Percentiles rank a stretch among this genome's conserved stretches.
Conservation (phyloP, 2,113 vertebrate genomes). For the Cryptomyrus ogoouensis region DNA sequence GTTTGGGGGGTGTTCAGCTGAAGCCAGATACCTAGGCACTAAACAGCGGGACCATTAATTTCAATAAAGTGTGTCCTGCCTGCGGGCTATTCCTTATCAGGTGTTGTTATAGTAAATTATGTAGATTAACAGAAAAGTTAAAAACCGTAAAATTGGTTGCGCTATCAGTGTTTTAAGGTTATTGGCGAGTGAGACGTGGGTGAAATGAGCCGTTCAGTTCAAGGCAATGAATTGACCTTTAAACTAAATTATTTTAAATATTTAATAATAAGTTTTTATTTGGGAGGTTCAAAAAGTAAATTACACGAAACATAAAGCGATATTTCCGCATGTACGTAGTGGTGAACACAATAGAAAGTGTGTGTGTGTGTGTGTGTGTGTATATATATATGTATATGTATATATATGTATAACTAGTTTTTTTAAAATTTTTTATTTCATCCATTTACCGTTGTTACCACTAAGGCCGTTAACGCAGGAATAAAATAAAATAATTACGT, state of each 20-base stretch:
- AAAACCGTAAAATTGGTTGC: background rate
- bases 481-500: background rate
- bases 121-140: background rate
- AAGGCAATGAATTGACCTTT: background rate
- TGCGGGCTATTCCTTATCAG: background rate
- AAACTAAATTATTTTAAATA: background rate
- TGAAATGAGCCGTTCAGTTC: background rate
- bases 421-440: background rate
- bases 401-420: background rate
- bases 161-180: background rate
- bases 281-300: background rate
- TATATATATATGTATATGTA: background rate
- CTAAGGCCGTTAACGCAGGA: background rate
- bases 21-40: background rate
- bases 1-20: background rate
- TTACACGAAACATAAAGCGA: background rate
- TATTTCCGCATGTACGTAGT: background rate
- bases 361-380: background rate
- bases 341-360: background rate
- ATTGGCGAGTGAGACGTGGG: background rate
- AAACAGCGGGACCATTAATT: background rate
- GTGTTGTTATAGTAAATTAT: background rate
- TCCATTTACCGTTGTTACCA: background rate
- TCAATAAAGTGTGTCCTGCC: background rate
- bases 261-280: background rate